A percentile compares a stretch with the other conserved stretches of the same genome.
Conservation (phyloP, 2,113 vertebrate species). For the Amblyopsis rosae region DNA sequence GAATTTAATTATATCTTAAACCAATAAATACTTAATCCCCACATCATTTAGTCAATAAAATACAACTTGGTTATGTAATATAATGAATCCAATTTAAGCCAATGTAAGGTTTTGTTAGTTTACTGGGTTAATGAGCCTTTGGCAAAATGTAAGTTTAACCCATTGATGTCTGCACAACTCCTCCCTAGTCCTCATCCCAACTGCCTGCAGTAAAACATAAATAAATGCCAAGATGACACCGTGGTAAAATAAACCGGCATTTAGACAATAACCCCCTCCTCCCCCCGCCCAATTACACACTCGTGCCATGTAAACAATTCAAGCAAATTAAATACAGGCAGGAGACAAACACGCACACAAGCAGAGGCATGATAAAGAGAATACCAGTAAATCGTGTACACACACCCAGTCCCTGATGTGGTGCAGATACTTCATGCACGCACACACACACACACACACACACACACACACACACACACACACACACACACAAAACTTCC, state of each 20-base stretch:
- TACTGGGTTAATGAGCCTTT: slow-evolving; percentile 22
- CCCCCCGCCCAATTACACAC: slow-evolving; percentile 37
- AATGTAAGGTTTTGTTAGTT: slow-evolving; percentile 56
- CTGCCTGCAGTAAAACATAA: slow-evolving; percentile 42
- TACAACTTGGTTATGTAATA: slow-evolving; percentile 1
- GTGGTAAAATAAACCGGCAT: slow-evolving; percentile 36
- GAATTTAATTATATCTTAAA: slow-evolving; percentile 4
- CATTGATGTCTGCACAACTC: slow-evolving; percentile 22
- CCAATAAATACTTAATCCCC: not conserved
- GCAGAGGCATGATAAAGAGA: slow-evolving; percentile 28
- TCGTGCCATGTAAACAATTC: slow-evolving; percentile 41
- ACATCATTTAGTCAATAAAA: not conserved
- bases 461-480: slow-evolving; percentile 14
- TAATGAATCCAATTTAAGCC: slow-evolving; percentile 16
- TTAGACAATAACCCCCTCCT: slow-evolving; percentile 26
- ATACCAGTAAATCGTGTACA: slow-evolving; percentile 33
- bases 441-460: slow-evolving; percentile 26
- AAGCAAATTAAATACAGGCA: slow-evolving; percentile 18
- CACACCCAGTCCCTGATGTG: slow-evolving; percentile 33
- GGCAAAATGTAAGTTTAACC: slow-evolving; percentile 17
- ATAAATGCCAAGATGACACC: slow-evolving; percentile 6
- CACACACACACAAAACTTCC: slow-evolving; percentile 15
- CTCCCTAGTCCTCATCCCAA: slow-evolving; percentile 8
- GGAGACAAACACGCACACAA: slow-evolving; percentile 37
- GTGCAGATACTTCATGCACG: not conserved